Evolutionary conservation across 2,113 vertebrate genomes (phyloP).

Genomic region (Cygnus buccinator): DNA sequence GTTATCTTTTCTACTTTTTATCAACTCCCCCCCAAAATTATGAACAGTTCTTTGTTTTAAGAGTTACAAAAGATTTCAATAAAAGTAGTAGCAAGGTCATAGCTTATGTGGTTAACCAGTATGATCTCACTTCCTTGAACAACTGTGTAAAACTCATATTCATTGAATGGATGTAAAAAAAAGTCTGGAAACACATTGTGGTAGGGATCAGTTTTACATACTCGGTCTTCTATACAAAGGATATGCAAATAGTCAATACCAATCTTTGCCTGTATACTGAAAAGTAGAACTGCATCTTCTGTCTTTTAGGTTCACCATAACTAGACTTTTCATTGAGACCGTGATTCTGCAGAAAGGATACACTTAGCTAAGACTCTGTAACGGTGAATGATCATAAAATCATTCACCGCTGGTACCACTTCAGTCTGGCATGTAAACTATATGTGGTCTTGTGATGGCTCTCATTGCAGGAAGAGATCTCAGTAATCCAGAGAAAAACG

Average conservation of each 20-base stretch:
- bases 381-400: not conserved
- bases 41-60: not conserved
- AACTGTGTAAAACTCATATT: not conserved
- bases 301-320: not conserved
- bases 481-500: not conserved
- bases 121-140: not conserved
- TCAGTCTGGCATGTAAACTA: not conserved
- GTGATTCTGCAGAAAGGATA: not conserved
- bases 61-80: not conserved
- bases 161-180: not conserved
- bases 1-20: not conserved
- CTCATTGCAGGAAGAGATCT: not conserved
- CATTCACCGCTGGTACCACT: not conserved
- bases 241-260: not conserved
- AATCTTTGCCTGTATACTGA: not conserved
- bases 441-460: not conserved
- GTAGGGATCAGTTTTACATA: not conserved
- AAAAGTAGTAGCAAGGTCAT: not conserved
- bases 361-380: not conserved
- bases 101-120: not conserved
- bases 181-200: not conserved
- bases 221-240: not conserved
- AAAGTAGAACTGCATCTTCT: not conserved
- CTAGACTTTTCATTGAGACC: not conserved
- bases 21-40: not conserved